These are phyloP conservation scores for Tinamus guttatus DNA, from an alignment of 2,113 vertebrate species.

Conservation along the genomic window DNA sequence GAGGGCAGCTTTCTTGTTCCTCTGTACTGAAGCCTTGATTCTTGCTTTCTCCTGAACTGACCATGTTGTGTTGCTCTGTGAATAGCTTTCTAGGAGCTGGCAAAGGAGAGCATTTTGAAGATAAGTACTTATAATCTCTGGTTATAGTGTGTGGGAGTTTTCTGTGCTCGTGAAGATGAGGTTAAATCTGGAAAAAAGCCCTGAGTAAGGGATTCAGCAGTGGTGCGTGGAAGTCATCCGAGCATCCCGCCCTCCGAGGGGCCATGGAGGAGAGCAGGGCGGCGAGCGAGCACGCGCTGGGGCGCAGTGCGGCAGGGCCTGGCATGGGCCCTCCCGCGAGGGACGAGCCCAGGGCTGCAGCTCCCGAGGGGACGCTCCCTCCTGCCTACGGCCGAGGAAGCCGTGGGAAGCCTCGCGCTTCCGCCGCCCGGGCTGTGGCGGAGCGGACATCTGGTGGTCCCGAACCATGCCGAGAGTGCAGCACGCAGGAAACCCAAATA, in stretches of 20 bases:
- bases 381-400: no score
- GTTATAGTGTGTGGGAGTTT: neutral
- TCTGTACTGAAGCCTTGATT: neutral
- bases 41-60: neutral
- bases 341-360: fast-evolving
- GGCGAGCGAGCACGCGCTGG: fast-evolving
- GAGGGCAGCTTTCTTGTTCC: neutral
- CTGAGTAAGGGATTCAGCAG: neutral
- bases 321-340: no score
- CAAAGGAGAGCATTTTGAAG: neutral
- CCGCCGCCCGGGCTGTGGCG: neutral
- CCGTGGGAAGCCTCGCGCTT: neutral
- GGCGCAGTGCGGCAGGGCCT: fast-evolving
- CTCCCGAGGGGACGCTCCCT: neutral
- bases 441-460: fast-evolving
- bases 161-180: neutral
- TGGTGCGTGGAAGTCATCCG: fast-evolving
- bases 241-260: no score
- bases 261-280: no score
- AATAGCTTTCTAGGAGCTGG: neutral
- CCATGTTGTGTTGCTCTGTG: neutral
- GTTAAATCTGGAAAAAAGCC: neutral
- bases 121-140: neutral
- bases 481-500: neutral
- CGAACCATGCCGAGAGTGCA: neutral